Conservation (phyloP, 2,888 invertebrate genomes). For the Strigamia crassipes region DNA sequence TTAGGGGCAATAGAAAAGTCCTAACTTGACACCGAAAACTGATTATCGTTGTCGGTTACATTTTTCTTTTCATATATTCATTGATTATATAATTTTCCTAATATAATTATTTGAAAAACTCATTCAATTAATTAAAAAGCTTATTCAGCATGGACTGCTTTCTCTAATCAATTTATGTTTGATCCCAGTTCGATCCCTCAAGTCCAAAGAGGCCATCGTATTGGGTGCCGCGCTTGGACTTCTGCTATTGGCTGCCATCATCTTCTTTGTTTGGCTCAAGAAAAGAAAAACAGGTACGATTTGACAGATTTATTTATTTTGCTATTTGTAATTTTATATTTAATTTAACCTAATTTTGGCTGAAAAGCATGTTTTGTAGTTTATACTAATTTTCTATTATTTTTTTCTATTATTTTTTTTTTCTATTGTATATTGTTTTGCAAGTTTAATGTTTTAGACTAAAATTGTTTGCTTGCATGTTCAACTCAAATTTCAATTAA, state of each 20-base stretch:
- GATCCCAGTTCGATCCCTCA: slow-evolving; percentile 41
- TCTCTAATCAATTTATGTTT: background rate
- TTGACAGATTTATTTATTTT: background rate
- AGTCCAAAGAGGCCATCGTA: slow-evolving; percentile 44
- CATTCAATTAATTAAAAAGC: background rate
- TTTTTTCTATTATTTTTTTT: background rate
- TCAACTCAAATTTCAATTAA: slow-evolving; percentile 6
- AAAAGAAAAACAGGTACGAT: slow-evolving; percentile 46
- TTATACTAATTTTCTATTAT: background rate
- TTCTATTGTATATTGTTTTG: background rate
- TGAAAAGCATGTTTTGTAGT: slow-evolving; percentile 25
- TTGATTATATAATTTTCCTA: background rate
- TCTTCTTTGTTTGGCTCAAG: slow-evolving; percentile 41
- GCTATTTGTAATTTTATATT: background rate
- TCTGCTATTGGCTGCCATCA: slow-evolving; percentile 26
- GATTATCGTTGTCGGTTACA: no score
- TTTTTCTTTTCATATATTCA: background rate
- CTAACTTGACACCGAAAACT: no score
- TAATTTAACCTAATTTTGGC: background rate
- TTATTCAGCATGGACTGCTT: background rate
- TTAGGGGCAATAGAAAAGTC: no score
- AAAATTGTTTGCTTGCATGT: background rate
- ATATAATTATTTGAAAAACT: background rate
- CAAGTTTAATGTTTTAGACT: background rate
- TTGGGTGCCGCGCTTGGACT: slow-evolving; percentile 43